A percentile compares a stretch with the other conserved stretches of the same genome.
phyloP scores from a whole-genome alignment of 2,888 invertebrate genomes.

The Aplocera efformata region DNA sequence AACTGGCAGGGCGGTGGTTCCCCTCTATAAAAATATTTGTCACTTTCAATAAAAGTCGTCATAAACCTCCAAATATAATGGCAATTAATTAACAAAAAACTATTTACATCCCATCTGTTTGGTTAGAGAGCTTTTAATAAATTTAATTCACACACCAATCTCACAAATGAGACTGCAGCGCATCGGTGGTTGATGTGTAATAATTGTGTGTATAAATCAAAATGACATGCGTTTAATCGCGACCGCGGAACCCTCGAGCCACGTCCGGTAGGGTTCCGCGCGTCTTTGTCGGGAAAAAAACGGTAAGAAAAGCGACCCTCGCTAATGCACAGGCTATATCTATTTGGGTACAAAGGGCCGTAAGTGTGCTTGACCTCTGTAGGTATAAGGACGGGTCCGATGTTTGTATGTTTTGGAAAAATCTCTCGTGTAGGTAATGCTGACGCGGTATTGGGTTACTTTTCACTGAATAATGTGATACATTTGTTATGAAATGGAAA shows the following conservation, averaged over 20 bases:
- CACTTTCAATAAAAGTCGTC: slow-evolving; percentile 21
- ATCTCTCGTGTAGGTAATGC: slow-evolving; percentile 31
- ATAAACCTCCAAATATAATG: slow-evolving; percentile 27
- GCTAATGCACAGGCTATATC: slow-evolving; percentile 72
- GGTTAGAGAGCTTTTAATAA: slow-evolving; percentile 35
- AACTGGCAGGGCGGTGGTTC: slow-evolving; percentile 1
- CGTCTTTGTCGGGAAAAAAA: slow-evolving; percentile 51
- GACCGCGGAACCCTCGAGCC: slow-evolving; percentile 52
- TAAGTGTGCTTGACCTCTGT: slow-evolving; percentile 66
- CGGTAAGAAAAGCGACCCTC: slow-evolving; percentile 61
- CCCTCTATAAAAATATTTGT: slow-evolving; percentile 17
- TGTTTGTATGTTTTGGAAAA: slow-evolving; percentile 43
- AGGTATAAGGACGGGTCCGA: slow-evolving; percentile 40
- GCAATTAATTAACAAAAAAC: slow-evolving; percentile 39
- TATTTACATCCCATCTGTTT: slow-evolving; percentile 41
- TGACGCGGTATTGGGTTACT: slow-evolving; percentile 37
- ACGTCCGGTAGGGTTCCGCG: slow-evolving; percentile 46
- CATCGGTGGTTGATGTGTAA: slow-evolving; percentile 37
- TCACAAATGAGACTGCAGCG: slow-evolving; percentile 31
- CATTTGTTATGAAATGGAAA: slow-evolving; percentile 16
- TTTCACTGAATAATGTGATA: slow-evolving; percentile 25
- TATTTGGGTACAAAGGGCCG: slow-evolving; percentile 66
- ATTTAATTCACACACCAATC: slow-evolving; percentile 36
- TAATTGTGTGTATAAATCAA: slow-evolving; percentile 72
- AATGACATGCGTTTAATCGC: slow-evolving; percentile 70